A percentile compares a stretch with the other conserved stretches of the same genome.
phyloP scores from a whole-genome alignment of 2,113 vertebrate species.

The Podarcis raffonei region DNA sequence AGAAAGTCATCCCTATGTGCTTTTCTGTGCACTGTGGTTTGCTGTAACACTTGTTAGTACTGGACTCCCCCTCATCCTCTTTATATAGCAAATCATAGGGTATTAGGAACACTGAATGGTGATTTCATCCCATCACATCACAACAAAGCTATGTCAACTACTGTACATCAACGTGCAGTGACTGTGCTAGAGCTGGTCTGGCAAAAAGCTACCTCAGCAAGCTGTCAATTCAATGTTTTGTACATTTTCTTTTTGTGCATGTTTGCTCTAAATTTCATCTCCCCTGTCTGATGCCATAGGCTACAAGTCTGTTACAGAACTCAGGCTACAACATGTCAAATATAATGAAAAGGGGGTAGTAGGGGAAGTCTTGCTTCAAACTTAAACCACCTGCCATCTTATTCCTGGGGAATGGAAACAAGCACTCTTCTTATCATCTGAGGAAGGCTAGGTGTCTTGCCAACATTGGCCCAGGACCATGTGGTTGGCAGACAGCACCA shows the following conservation, averaged over 20 bases:
- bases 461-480: neutral
- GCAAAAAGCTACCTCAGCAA: slow-evolving; percentile 66
- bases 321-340: slow-evolving; percentile 46
- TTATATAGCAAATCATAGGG: slow-evolving; percentile 39
- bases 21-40: neutral
- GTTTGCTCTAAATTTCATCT: slow-evolving; percentile 61
- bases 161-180: slow-evolving; percentile 2
- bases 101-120: slow-evolving; percentile 5
- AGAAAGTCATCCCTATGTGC: neutral
- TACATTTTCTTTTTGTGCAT: slow-evolving; percentile 21
- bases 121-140: slow-evolving; percentile 15
- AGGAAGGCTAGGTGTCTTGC: neutral
- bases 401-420: neutral
- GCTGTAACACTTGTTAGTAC: slow-evolving; percentile 54
- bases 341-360: slow-evolving; percentile 46
- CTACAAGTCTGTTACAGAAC: slow-evolving; percentile 59
- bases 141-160: slow-evolving; percentile 30
- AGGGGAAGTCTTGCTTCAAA: slow-evolving; percentile 30
- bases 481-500: neutral
- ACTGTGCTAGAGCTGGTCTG: neutral
- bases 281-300: slow-evolving; percentile 57
- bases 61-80: neutral
- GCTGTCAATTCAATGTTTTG: slow-evolving; percentile 61
- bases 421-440: slow-evolving; percentile 4
- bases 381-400: slow-evolving; percentile 36